Percentiles rank a stretch among this genome's conserved stretches.
phyloP scores from a whole-genome alignment of 1,140 invertebrate species.

The Lepidurus packardi region DNA sequence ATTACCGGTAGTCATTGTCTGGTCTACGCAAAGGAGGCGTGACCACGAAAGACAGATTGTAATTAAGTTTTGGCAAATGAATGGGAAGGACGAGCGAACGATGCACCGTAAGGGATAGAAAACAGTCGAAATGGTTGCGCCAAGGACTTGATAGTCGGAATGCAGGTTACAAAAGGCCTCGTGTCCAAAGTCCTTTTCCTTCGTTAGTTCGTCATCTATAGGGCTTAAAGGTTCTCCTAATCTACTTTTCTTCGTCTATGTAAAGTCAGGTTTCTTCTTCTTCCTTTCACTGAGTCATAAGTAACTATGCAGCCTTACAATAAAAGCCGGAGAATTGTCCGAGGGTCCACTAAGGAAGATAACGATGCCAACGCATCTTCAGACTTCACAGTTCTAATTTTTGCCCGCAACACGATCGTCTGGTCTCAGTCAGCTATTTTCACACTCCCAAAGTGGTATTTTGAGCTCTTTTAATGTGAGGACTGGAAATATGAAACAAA shows the following conservation, averaged over 20 bases:
- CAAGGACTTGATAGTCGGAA: background rate
- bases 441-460: background rate
- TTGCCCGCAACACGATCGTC: background rate
- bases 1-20: constrained; percentile 15
- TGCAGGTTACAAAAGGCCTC: background rate
- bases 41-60: background rate
- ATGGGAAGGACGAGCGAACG: background rate
- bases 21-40: constrained; percentile 22
- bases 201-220: background rate
- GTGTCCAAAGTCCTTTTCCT: background rate
- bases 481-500: background rate
- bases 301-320: background rate
- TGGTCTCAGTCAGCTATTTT: background rate
- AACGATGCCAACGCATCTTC: too few relatives aligned
- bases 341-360: too few relatives aligned
- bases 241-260: background rate
- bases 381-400: background rate
- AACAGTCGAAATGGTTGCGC: background rate
- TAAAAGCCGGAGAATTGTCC: background rate
- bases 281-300: background rate
- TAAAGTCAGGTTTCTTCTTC: background rate
- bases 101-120: background rate
- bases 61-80: constrained; percentile 25
- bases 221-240: background rate
- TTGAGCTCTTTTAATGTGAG: background rate